Evolutionary conservation across 2,113 vertebrate species (phyloP).

Genomic region (Tympanuchus pallidicinctus): DNA sequence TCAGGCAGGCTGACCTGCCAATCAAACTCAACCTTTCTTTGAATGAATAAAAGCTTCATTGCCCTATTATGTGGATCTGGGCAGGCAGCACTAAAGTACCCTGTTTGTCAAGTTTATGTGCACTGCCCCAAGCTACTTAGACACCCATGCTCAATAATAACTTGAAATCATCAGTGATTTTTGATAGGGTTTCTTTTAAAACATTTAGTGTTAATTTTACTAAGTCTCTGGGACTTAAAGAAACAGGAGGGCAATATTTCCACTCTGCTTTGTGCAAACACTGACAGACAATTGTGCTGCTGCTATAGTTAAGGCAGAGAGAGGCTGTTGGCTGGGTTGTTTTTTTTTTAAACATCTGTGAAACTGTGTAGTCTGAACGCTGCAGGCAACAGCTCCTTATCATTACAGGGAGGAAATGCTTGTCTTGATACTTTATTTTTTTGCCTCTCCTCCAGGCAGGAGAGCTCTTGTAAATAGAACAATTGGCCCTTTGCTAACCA

Average conservation of each 20-base stretch:
- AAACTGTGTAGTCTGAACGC: conserved; percentile 71
- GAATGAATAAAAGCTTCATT: conserved; percentile 85
- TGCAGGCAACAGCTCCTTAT: conserved; percentile 75
- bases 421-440: conserved; percentile 64
- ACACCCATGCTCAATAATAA: conserved; percentile 77
- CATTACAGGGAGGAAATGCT: conserved; percentile 76
- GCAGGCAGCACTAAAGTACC: conserved; percentile 82
- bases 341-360: conserved; percentile 52
- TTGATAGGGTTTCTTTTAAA: conserved; percentile 72
- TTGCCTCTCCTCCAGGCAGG: conserved; percentile 68
- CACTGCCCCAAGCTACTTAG: conserved; percentile 80
- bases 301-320: conserved; percentile 56
- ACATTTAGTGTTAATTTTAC: conserved; percentile 72
- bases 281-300: conserved; percentile 57
- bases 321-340: conserved; percentile 16
- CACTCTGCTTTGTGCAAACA: conserved; percentile 54
- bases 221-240: conserved; percentile 51
- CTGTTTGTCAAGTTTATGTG: conserved; percentile 84
- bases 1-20: conserved; percentile 84
- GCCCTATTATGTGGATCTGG: conserved; percentile 82
- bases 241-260: conserved; percentile 34
- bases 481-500: conserved; percentile 72
- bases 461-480: conserved; percentile 76
- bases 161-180: conserved; percentile 75
- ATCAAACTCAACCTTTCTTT: conserved; percentile 84